Evolutionary conservation across 2,797 vertebrate species (phyloP).

Genomic region (Huso huso): DNA sequence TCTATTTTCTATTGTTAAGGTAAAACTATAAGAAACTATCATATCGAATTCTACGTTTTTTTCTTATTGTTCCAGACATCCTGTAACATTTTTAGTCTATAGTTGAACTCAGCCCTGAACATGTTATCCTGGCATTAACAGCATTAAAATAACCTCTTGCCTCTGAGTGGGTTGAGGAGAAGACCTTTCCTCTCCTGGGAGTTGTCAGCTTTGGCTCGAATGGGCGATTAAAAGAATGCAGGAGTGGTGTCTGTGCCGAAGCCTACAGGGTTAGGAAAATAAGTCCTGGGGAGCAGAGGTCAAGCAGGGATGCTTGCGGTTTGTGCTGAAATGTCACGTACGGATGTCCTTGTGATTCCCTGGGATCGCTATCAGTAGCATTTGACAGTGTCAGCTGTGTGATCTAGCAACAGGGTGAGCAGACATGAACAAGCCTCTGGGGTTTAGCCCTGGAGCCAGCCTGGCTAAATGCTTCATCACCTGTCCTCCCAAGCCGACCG

Average conservation of each 20-base stretch:
- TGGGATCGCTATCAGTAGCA: background rate
- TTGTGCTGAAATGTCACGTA: background rate
- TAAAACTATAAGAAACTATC: no score
- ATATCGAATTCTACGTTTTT: no score
- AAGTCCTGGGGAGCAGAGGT: background rate
- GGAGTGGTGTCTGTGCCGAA: background rate
- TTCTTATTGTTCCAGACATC: no score
- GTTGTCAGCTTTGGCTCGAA: background rate
- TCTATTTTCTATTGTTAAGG: no score
- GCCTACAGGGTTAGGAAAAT: slow-evolving; percentile 1
- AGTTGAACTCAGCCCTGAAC: no score
- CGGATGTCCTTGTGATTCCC: background rate
- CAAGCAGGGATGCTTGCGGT: background rate
- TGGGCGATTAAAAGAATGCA: background rate
- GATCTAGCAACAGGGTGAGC: background rate
- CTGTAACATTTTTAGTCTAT: no score
- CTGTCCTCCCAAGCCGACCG: background rate
- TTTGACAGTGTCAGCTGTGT: background rate
- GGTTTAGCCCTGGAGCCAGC: background rate
- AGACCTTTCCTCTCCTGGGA: background rate
- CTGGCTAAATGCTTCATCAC: slow-evolving; percentile 1
- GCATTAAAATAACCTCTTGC: background rate
- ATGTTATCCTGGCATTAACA: background rate
- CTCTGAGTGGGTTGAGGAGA: background rate
- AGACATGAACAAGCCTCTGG: background rate